Base-by-base conservation (phyloP, 1,140 invertebrate species). In the Drosophila ananassae region DNA sequence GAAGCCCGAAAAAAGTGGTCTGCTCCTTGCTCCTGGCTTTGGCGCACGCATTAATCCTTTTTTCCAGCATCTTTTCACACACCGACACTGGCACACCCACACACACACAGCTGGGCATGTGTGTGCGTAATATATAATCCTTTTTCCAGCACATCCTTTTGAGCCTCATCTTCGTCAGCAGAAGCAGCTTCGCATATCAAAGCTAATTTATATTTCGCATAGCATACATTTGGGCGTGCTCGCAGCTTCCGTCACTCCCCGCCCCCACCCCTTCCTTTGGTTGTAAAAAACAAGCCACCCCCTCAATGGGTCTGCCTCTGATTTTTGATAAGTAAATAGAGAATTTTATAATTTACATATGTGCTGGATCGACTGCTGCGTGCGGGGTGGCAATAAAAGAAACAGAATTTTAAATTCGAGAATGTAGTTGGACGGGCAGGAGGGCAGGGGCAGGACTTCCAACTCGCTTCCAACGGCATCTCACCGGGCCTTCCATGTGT, bases 281-380 rank as follows among this genome's bases (percentile, higher is more conserved):
- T 5, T 22, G 10, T 7, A 46, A 25, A 41, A 24, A 12, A 10
- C 51, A 30, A 55, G 37, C 61, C 53, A 54, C 61, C 61, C 60
- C 60, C 48, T 37, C 61, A 47, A 58, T 46, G 59, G 37, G 48
- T 41, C 37, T 64, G 56, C 53, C 37, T 66, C 79, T 89, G 82
- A 87, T 87, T 87, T 87, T 87, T 89, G 82, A 87, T 87, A 87
- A 87, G 82, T 87, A 87, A 87, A 87, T 87, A 87, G 79, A 87
- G 79, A 87, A 69, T 69, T 76, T 89, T 83, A 89, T 83, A 89
- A 85, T 82, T 69, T 34, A 41, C 34, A 46, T 50, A 22, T 25
- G 21, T 56, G 44, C 32, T 44, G 41, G 5, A 17, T 44, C 12
- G 12, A 4, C 37, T 44, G 32, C 21, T 46, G 10, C 34, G 57